Conservation (phyloP, 2,113 vertebrate species). For the Muntiacus muntjak region DNA sequence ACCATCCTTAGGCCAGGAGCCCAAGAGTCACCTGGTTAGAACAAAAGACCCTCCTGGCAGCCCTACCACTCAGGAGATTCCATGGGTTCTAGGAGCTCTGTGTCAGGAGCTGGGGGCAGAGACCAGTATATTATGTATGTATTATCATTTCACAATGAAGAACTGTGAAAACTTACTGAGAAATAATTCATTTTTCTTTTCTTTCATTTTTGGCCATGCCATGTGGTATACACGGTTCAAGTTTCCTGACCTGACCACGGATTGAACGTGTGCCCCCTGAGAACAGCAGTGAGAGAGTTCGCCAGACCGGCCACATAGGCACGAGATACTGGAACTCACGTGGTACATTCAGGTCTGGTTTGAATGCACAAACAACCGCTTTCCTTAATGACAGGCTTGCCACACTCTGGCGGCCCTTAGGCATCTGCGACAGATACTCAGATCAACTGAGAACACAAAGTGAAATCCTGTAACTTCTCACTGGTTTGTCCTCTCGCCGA, state of each 20-base stretch:
- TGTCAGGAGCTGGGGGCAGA: neutral
- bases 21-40: neutral
- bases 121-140: neutral
- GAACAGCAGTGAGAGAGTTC: neutral
- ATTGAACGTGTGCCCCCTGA: neutral
- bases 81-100: neutral
- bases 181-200: neutral
- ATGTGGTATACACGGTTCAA: neutral
- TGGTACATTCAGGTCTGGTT: neutral
- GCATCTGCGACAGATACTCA: neutral
- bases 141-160: neutral
- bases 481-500: neutral
- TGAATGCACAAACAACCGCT: neutral
- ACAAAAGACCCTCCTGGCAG: neutral
- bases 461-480: neutral
- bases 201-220: neutral
- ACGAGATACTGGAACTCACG: neutral
- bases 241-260: neutral
- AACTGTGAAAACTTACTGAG: neutral
- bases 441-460: neutral
- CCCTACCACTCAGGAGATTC: neutral
- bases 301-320: neutral
- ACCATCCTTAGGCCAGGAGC: neutral
- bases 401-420: neutral
- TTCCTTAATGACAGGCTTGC: neutral